Base-by-base conservation (phyloP, 2,113 vertebrate genomes). In the Thomomys bottae region DNA sequence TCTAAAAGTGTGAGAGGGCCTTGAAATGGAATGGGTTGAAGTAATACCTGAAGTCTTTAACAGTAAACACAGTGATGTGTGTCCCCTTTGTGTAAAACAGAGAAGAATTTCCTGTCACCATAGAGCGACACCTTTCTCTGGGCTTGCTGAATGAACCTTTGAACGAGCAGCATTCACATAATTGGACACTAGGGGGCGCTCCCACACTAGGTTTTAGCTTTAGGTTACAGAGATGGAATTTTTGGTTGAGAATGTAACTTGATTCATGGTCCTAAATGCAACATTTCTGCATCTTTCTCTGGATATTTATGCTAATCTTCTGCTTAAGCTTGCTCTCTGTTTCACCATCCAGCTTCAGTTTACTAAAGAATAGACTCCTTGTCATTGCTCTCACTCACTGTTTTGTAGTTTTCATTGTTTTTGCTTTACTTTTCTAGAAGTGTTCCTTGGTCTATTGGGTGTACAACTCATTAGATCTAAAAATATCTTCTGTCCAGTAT, bases 121-220 rank as follows among this genome's bases (percentile, higher is more conserved):
- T 26, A 11, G 59, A 61, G 59, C 8, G 59, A 61, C 59, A 61
- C 0, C 11, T 12, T 21, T 40, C n/a, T 0, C 23, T 2, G 7
- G 1, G 0, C 3, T 1, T 42, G 26, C 6, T 24, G 30, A 54
- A 54, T 54, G 49, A 54, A 15, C 49, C 8, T 1, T 4, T 18
- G 68, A 17, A 1, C 4, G 4, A 80, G 73, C 12, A 5, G 80
- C 81, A 20, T 26, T 86, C 54, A 17, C 42, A 42, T 1, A 20
- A 6, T 30, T 17, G 42, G 82, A 45, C 93, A 68, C 89, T 34
- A 95, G 90, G 72, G 79, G 81, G 49, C 81, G 14, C 81, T 79
- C 77, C 17, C 0, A 11, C 5, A 57, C 84, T 64, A 57, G 23
- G 17, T 89, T 93, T 80, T 28, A 89, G 54, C 42, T 1, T 0